A percentile compares a stretch with the other conserved stretches of the same genome.
Conservation (phyloP, 2,113 vertebrate species). For the chimpanzee (Pan troglodytes) region NHGRI_mPanTro3-v2.1_pri NC_072402.2:74801501-74802000, state of each 20-base stretch:
- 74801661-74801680: background rate
- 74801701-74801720: background rate
- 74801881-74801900: background rate
- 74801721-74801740: background rate
- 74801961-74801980: background rate
- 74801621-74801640: background rate
- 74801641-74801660: background rate
- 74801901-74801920: background rate
- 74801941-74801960: background rate
- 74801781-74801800: background rate
- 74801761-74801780: background rate
- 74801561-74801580: background rate
- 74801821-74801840: background rate
- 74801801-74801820: background rate
- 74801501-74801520: background rate
- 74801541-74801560: background rate
- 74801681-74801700: background rate
- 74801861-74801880: background rate
- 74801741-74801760: background rate
- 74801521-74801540: background rate
- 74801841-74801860: background rate
- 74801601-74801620: background rate
- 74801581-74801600: background rate
- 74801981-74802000: slow-evolving; percentile 12
- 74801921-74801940: background rate